phyloP scores from a whole-genome alignment of 2,888 invertebrate species.

The Andrena haemorrhoa region DNA sequence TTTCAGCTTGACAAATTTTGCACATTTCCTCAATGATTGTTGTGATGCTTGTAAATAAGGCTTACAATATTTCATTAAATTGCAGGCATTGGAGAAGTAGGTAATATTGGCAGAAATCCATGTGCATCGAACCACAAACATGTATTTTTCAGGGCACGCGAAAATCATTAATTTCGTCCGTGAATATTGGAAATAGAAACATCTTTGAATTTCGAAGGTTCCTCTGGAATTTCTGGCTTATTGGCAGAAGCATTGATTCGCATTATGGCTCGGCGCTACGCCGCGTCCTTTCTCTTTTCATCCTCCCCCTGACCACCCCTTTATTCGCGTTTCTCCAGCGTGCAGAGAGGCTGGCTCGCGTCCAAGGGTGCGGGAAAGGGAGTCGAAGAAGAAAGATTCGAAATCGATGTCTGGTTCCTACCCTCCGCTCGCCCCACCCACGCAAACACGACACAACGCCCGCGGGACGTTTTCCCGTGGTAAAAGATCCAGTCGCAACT shows the following conservation, averaged over 20 bases:
- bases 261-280: constrained; percentile 46
- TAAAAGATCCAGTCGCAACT: constrained; percentile 30
- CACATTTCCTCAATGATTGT: too few species aligned
- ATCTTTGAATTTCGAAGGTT: constrained; percentile 32
- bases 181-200: constrained; percentile 1
- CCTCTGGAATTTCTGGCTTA: constrained; percentile 34
- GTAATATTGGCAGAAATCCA: too few species aligned
- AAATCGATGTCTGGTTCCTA: constrained; percentile 45
- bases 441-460: constrained; percentile 31
- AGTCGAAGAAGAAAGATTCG: constrained; percentile 45
- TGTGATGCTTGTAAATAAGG: too few species aligned
- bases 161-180: too few species aligned
- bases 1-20: too few species aligned
- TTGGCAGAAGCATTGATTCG: constrained; percentile 54
- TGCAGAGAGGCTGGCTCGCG: constrained; percentile 47
- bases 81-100: too few species aligned
- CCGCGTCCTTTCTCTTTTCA: constrained; percentile 31
- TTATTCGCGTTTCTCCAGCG: constrained; percentile 35
- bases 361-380: constrained; percentile 47
- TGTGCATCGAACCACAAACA: too few species aligned
- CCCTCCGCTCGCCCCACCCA: constrained; percentile 17
- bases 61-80: too few species aligned
- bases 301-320: background rate
- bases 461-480: constrained; percentile 16
- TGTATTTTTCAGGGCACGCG: too few species aligned